Evolutionary conservation across 2,888 invertebrate genomes (phyloP), one percentile per base, ranked within the genome.

Genomic region (Campoplex nolae): DNA sequence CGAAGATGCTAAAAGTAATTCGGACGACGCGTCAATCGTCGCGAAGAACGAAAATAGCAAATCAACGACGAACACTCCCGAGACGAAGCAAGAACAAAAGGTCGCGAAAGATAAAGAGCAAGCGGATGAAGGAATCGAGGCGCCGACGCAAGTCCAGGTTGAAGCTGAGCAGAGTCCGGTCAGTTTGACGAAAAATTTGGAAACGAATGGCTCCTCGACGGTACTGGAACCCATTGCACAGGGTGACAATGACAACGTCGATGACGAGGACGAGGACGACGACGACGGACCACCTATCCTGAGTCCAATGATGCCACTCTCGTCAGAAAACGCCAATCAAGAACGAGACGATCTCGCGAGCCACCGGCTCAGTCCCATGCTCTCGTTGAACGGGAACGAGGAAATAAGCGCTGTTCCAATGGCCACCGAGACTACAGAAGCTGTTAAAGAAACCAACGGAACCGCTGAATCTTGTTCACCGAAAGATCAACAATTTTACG

Each of bases 281-380:
- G 94, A 94, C 16, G 94, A 94, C 42, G 94, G 93, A 4, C 93
- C 94, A 3, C 94, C 94, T 0, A 90, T 93, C 13, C 84, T 94
- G 35, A 94, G 94, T 86, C 94, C 94, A 0, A 93, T 94, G 88
- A 91, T 94, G 91, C 94, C 94, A 3, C 85, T 93, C 18, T 87
- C 91, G 48, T 74, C 87, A 13, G 89, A 89, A 38, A 88, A 90
- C 58, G 88, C 88, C 6, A 68, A 56, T 48, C 79, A 89, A 38
- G 85, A 88, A 62, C 62, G 54, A 16, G 73, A 87, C 51, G 79
- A 85, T 18, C 83, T 65, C 2, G 32, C 70, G 11, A 82, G 76
- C 1, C 92, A 91, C 71, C 90, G 91, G 70, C 85, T 91, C 28
- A 91, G 90, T 88, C 90, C 92, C 18, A 91, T 92, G 88, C 85